Evolutionary conservation across 2,113 vertebrate genomes (phyloP).

Genomic region (Hiodon alosoides): DNA sequence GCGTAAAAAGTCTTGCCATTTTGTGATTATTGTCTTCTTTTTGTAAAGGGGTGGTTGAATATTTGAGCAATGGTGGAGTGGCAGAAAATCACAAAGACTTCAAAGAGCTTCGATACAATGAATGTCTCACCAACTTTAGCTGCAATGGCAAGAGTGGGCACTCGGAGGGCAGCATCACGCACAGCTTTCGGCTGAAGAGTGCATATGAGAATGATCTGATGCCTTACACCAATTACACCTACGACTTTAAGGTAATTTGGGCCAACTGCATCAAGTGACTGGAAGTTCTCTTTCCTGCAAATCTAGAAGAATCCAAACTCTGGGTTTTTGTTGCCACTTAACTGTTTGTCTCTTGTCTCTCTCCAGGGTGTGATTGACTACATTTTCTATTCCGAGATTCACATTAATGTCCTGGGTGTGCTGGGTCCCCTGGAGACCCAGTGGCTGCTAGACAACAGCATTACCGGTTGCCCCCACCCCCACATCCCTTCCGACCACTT

Average conservation of each 20-base stretch:
- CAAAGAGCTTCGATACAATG: slow-evolving; percentile 91
- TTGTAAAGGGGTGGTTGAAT: slow-evolving; percentile 89
- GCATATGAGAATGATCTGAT: slow-evolving; percentile 94
- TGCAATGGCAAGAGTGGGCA: slow-evolving; percentile 87
- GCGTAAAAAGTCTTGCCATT: background rate
- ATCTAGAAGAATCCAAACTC: too few relatives aligned
- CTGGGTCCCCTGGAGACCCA: slow-evolving; percentile 93
- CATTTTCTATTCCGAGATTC: slow-evolving; percentile 98
- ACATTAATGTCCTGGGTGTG: slow-evolving; percentile 90
- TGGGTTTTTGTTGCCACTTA: too few relatives aligned
- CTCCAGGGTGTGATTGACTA: slow-evolving; percentile 96
- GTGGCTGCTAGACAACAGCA: slow-evolving; percentile 95
- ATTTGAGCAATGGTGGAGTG: slow-evolving; percentile 91
- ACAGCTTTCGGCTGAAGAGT: slow-evolving; percentile 96
- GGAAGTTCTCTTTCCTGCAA: background rate
- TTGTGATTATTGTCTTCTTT: slow-evolving; percentile 16
- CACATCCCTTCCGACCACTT: slow-evolving; percentile 99
- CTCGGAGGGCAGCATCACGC: slow-evolving; percentile 87
- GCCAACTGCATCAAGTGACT: too few relatives aligned
- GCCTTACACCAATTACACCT: slow-evolving; percentile 99
- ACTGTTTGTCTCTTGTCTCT: background rate
- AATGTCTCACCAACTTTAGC: slow-evolving; percentile 97
- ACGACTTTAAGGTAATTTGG: slow-evolving; percentile 88
- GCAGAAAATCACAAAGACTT: slow-evolving; percentile 99
- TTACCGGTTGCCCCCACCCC: slow-evolving; percentile 97